Percentiles rank a stretch among this genome's conserved stretches.
Conservation (phyloP, 2,797 vertebrate genomes). For the Rhynchotus rufescens region DNA sequence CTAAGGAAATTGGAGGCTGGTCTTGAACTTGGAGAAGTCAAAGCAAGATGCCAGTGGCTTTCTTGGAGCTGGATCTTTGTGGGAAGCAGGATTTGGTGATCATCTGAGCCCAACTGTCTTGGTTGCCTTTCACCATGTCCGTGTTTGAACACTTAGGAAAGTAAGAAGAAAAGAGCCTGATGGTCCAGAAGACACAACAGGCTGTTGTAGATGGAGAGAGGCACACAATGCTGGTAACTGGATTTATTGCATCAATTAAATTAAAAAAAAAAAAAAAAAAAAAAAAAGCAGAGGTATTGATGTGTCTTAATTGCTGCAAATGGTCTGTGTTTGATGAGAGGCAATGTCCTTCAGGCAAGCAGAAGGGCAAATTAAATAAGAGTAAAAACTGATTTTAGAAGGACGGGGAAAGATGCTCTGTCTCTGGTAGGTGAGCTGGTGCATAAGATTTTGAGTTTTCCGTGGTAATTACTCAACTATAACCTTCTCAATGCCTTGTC, state of each 20-base stretch:
- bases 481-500: slow-evolving; percentile 67
- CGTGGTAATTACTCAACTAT: slow-evolving; percentile 66
- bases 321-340: neutral
- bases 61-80: neutral
- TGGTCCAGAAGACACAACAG: neutral
- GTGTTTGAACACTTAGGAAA: neutral
- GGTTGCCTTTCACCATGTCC: neutral
- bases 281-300: neutral
- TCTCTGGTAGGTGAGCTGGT: slow-evolving; percentile 6
- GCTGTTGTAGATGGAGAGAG: neutral
- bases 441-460: slow-evolving; percentile 47
- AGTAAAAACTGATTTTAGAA: slow-evolving; percentile 9
- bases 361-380: slow-evolving; percentile 17
- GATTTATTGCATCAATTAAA: neutral
- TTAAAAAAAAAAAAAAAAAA: neutral
- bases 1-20: neutral
- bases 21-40: neutral
- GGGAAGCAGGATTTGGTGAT: neutral
- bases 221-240: neutral
- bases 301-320: neutral
- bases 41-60: neutral
- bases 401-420: neutral
- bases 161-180: neutral
- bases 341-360: slow-evolving; percentile 3
- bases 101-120: neutral